A percentile compares a stretch with the other conserved stretches of the same genome.
phyloP scores from a whole-genome alignment of 2,888 invertebrate genomes.

The Nowickia ferox region DNA sequence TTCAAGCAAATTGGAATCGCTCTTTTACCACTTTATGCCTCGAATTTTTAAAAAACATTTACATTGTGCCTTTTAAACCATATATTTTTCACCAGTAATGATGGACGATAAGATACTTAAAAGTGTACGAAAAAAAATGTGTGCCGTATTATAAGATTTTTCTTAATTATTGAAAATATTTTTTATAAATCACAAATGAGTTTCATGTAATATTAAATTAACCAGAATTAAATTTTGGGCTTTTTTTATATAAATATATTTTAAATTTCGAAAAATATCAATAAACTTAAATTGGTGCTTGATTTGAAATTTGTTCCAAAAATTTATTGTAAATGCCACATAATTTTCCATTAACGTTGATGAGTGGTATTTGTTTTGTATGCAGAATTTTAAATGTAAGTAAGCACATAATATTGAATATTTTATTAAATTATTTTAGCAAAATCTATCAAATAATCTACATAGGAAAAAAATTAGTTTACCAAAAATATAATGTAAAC shows the following conservation, averaged over 20 bases:
- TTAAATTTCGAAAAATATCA: background rate
- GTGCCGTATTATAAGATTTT: no score
- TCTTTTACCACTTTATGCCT: no score
- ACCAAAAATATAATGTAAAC: constrained; percentile 51
- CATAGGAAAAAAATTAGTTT: constrained; percentile 12
- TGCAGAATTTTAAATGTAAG: constrained; percentile 12
- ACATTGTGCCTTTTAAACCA: no score
- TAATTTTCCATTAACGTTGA: constrained; percentile 44
- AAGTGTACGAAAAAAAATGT: no score
- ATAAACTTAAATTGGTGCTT: background rate
- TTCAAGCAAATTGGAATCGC: no score
- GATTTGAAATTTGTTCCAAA: background rate
- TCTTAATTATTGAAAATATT: no score
- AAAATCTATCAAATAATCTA: constrained; percentile 47
- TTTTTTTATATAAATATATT: background rate
- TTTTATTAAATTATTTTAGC: constrained; percentile 49
- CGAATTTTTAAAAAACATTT: no score
- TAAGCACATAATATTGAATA: constrained; percentile 17
- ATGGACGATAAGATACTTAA: no score
- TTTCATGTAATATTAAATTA: no score
- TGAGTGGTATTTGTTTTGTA: constrained; percentile 38
- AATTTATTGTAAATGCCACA: constrained; percentile 41
- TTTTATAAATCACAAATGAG: no score
- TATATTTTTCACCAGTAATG: no score
- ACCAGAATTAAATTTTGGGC: no score